Evolutionary conservation across 2,797 vertebrate species (phyloP), one percentile per base, ranked within the genome.

Genomic region (Pseudochirops cupreus): DNA sequence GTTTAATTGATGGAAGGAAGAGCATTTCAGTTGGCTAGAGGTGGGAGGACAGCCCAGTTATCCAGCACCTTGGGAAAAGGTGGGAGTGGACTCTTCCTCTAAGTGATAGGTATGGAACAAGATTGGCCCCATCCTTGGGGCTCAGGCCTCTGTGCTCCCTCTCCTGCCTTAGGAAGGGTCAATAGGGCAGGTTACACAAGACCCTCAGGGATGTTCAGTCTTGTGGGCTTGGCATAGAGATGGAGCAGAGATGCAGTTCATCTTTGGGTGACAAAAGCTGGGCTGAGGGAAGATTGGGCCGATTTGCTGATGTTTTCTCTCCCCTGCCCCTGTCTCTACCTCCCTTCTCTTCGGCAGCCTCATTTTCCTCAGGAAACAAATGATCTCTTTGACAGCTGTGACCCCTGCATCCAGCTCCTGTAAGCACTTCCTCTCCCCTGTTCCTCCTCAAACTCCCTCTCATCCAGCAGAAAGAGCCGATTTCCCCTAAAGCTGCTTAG

Each of bases 391-490:
- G 62, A 58, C 0, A 18, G 62, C 28, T 31, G 2, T 9, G 58
- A 21, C 13, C 59, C 58, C 59, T 39, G 59, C 31, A 91, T n/a
- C 29, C 90, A 5, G 0, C 59, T 57, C 56, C 52, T 46, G 16
- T 50, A 6, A 91, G 87, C 1, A 0, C n/a, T 91, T 50, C 90
- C 54, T 9, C 62, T 39, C 21, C 3, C 56, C 62, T 26, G 39
- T 91, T 59, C 18, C 16, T 74, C 46, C 0, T n/a, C 9, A 0
- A 21, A 13, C 0, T n/a, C 87, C 1, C 0, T 0, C 1, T 52
- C 5, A 18, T 52, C 57, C 29, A 24, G 46, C 91, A n/a, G 91
- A 91, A 94, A 93, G 90, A 46, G 46, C 4, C 7, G 16, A 57
- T 13, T 90, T 91, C 2, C 62, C 67, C 57, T 1, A 13, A 89